Conservation (phyloP, 1,140 invertebrate genomes). For the Halictus rubicundus region DNA sequence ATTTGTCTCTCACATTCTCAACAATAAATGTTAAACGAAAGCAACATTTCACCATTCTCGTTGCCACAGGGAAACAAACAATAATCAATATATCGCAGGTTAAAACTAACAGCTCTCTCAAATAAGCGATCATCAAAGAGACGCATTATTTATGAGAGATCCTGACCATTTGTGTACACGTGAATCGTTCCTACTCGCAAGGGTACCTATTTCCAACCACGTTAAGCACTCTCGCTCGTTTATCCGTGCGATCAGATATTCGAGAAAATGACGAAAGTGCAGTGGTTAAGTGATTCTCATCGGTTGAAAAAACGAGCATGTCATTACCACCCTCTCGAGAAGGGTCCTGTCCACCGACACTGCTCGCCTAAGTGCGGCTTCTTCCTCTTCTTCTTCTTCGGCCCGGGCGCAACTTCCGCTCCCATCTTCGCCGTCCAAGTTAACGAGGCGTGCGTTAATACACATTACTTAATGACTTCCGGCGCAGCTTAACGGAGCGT, state of each 20-base stretch:
- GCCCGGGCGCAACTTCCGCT: background rate
- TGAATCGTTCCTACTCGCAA: too few relatives aligned
- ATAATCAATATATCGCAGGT: too few relatives aligned
- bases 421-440: constrained; percentile 9
- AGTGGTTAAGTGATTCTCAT: background rate
- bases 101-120: too few relatives aligned
- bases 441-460: constrained; percentile 53
- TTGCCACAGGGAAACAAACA: too few relatives aligned
- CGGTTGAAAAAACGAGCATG: background rate
- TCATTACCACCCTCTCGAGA: background rate
- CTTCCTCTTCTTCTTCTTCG: background rate
- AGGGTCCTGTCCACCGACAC: background rate
- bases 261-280: background rate
- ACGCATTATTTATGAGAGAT: too few relatives aligned
- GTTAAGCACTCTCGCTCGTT: too few relatives aligned
- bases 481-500: constrained; percentile 22
- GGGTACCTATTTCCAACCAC: too few relatives aligned
- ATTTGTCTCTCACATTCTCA: too few relatives aligned
- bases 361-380: background rate
- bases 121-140: too few relatives aligned
- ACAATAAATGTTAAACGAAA: too few relatives aligned
- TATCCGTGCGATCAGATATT: background rate
- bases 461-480: constrained; percentile 52
- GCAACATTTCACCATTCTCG: too few relatives aligned
- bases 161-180: too few relatives aligned